Evolutionary conservation across 2,113 vertebrate genomes (phyloP).

Genomic region (Bagarius yarrelli): DNA sequence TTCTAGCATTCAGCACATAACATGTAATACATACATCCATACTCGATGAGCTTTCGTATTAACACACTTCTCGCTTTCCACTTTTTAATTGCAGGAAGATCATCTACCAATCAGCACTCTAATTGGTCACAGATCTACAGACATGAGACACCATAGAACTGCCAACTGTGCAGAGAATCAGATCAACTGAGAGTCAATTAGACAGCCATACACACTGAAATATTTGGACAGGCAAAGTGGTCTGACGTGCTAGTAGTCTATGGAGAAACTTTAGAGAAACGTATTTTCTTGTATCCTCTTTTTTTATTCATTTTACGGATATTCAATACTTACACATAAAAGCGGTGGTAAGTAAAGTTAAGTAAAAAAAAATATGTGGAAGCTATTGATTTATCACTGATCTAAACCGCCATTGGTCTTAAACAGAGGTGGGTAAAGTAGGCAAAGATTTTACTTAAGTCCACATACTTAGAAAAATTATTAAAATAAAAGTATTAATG

Average conservation of each 20-base stretch:
- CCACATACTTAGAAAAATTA: too few relatives aligned
- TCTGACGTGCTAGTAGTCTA: conserved; percentile 25
- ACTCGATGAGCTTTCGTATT: conserved; percentile 20
- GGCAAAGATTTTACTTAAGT: too few relatives aligned
- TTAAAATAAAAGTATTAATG: too few relatives aligned
- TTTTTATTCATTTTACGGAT: not conserved
- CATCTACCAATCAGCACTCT: conserved; percentile 33
- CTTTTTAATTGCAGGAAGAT: conserved; percentile 29
- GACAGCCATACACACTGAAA: conserved; percentile 39
- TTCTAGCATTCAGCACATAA: conserved; percentile 27
- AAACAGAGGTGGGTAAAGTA: not conserved
- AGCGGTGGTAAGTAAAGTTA: not conserved
- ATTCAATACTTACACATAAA: not conserved
- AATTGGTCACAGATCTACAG: conserved; percentile 1
- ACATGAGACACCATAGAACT: conserved; percentile 1
- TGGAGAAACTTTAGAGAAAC: conserved; percentile 42
- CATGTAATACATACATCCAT: conserved; percentile 14
- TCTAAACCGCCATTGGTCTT: not conserved
- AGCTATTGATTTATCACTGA: not conserved
- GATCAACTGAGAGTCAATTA: conserved; percentile 52
- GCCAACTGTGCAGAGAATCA: conserved; percentile 19
- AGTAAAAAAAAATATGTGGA: not conserved
- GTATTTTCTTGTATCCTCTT: not conserved
- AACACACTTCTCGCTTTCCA: conserved; percentile 31
- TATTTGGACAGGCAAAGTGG: not conserved